These are phyloP conservation scores for Montipora cactus DNA, from an alignment of 64 coral and sea anemone genomes.

Conservation along the genomic window DNA sequence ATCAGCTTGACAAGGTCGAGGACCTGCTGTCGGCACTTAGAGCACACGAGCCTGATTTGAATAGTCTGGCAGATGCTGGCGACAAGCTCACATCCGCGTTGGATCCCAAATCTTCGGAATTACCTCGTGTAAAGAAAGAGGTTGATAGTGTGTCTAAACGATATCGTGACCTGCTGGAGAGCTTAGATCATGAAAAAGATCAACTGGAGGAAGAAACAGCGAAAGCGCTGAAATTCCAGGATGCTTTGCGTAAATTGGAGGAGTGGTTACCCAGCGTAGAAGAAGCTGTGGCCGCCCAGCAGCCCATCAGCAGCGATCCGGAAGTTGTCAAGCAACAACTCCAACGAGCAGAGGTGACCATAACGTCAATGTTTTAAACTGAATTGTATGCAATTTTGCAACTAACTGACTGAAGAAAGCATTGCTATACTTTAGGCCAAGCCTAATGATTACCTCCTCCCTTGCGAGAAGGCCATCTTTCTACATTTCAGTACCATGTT, in stretches of 20 bases:
- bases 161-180: conserved; percentile 73
- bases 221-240: conserved; percentile 86
- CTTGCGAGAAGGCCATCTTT: no score
- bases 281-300: conserved; percentile 73
- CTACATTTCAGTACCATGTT: no score
- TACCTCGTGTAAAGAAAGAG: conserved; percentile 72
- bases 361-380: neutral
- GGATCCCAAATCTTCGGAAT: conserved; percentile 75
- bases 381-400: neutral
- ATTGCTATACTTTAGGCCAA: neutral
- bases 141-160: conserved; percentile 50
- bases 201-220: conserved; percentile 78
- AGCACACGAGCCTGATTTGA: conserved; percentile 71
- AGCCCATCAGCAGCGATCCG: conserved; percentile 91
- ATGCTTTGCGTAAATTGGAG: conserved; percentile 77
- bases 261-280: conserved; percentile 84
- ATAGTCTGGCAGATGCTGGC: conserved; percentile 49
- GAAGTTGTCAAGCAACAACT: conserved; percentile 84
- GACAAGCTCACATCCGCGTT: conserved; percentile 60
- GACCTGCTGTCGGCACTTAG: conserved; percentile 57
- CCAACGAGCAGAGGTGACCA: conserved; percentile 85
- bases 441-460: no score
- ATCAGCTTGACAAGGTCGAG: conserved; percentile 64
- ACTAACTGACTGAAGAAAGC: neutral
- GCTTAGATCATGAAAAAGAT: conserved; percentile 60